phyloP scores from a whole-genome alignment of 2,888 invertebrate species.

The Zygogramma bicolorata region DNA sequence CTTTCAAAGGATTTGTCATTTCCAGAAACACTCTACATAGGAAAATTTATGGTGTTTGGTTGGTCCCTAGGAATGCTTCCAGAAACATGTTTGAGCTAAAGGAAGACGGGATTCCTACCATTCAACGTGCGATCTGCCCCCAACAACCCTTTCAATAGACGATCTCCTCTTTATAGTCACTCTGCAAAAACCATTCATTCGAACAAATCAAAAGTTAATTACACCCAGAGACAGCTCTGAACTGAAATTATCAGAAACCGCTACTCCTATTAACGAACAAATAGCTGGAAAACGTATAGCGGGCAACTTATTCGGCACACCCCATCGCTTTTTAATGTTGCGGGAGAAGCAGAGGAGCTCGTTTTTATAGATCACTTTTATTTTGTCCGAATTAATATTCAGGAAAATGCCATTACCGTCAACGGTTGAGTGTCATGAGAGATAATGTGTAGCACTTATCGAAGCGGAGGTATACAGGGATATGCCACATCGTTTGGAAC shows the following conservation, averaged over 20 bases:
- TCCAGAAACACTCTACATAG: too few relatives aligned
- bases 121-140: too few relatives aligned
- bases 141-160: too few relatives aligned
- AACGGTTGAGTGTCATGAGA: slow-evolving; percentile 48
- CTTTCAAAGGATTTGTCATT: too few relatives aligned
- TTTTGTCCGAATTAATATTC: slow-evolving; percentile 49
- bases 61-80: too few relatives aligned
- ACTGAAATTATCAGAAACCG: slow-evolving; percentile 10
- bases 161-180: not conserved
- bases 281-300: not conserved
- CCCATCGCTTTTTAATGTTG: slow-evolving; percentile 17
- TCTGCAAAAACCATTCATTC: not conserved
- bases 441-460: slow-evolving; percentile 11
- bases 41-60: too few relatives aligned
- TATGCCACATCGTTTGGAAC: not conserved
- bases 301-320: slow-evolving; percentile 12
- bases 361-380: slow-evolving; percentile 48
- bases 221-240: not conserved
- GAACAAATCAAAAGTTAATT: not conserved
- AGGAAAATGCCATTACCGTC: slow-evolving; percentile 45
- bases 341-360: slow-evolving; percentile 11
- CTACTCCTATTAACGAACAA: not conserved
- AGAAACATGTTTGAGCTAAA: too few relatives aligned
- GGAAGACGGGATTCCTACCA: too few relatives aligned
- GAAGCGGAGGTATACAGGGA: slow-evolving; percentile 5